Percentiles rank a stretch among this genome's conserved stretches.
Conservation (phyloP, 2,888 invertebrate genomes). For the Eupithecia tripunctaria region DNA sequence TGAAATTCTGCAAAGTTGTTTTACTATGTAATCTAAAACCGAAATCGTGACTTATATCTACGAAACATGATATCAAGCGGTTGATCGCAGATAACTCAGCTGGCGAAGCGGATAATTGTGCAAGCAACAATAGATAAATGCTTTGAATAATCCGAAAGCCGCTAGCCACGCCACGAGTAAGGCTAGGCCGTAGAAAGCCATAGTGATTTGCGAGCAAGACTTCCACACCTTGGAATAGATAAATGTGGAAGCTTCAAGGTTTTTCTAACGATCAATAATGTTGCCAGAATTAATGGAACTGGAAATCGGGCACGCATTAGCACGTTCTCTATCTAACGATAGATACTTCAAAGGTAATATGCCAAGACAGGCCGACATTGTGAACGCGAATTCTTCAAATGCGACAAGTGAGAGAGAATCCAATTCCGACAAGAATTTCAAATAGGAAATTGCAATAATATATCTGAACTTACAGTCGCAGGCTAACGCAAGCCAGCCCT, state of each 20-base stretch:
- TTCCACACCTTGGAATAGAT: constrained; percentile 18
- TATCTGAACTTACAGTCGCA: background rate
- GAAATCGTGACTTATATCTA: constrained; percentile 36
- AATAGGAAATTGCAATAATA: background rate
- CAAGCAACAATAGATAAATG: constrained; percentile 49
- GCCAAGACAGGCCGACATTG: background rate
- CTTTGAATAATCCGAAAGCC: constrained; percentile 56
- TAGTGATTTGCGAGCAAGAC: constrained; percentile 15
- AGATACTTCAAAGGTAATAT: background rate
- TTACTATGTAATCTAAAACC: constrained; percentile 32
- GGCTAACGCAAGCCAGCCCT: constrained; percentile 16
- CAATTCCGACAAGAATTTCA: constrained; percentile 1
- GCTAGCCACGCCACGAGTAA: constrained; percentile 51
- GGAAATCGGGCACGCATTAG: constrained; percentile 1
- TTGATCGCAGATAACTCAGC: constrained; percentile 44
- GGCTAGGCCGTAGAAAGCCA: constrained; percentile 29
- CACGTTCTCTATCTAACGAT: constrained; percentile 4
- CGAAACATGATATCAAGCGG: constrained; percentile 35
- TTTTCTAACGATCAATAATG: constrained; percentile 12
- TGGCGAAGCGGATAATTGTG: constrained; percentile 46
- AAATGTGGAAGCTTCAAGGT: constrained; percentile 19
- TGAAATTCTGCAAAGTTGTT: constrained; percentile 26
- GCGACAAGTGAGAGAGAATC: background rate
- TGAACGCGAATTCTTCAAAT: background rate
- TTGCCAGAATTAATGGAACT: constrained; percentile 13